Conservation (phyloP, 2,113 vertebrate genomes). For the Anhinga anhinga region DNA sequence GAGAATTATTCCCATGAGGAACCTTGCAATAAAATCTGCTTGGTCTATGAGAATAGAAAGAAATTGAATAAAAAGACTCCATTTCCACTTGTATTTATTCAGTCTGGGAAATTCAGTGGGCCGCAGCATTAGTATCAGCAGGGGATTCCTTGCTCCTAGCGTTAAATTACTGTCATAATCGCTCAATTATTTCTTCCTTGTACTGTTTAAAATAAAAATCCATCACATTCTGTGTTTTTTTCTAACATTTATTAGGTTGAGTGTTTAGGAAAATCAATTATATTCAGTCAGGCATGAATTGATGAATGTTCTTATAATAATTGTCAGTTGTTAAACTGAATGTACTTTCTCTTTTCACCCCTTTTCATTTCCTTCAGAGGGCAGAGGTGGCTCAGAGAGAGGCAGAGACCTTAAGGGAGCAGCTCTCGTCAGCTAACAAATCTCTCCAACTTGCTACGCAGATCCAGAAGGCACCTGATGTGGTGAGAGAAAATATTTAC, state of each 20-base stretch:
- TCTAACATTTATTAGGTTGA: conserved; percentile 86
- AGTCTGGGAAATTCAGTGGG: conserved; percentile 86
- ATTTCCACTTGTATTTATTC: conserved; percentile 86
- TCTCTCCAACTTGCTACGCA: conserved; percentile 87
- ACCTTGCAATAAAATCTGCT: conserved; percentile 79
- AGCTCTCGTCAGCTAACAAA: conserved; percentile 90
- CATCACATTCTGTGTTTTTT: conserved; percentile 83
- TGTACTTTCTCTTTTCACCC: conserved; percentile 77
- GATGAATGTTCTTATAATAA: conserved; percentile 88
- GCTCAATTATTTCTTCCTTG: conserved; percentile 88
- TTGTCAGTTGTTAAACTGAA: conserved; percentile 85
- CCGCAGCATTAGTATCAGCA: conserved; percentile 84
- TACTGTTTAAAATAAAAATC: conserved; percentile 88
- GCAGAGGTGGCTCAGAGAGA: conserved; percentile 94
- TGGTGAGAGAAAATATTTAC: conserved; percentile 81
- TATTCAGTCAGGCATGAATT: conserved; percentile 84
- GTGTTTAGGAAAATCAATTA: conserved; percentile 90
- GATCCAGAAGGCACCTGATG: conserved; percentile 87
- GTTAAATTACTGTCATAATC: conserved; percentile 91
- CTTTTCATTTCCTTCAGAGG: conserved; percentile 83
- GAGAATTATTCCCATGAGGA: conserved; percentile 81
- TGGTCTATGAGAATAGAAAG: conserved; percentile 80
- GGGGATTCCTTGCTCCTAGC: conserved; percentile 87
- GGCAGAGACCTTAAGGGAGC: conserved; percentile 88
- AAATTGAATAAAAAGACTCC: conserved; percentile 87